Evolutionary conservation across 2,797 vertebrate genomes (phyloP), one percentile per base, ranked within the genome.

Genomic region (Anguilla anguilla): DNA sequence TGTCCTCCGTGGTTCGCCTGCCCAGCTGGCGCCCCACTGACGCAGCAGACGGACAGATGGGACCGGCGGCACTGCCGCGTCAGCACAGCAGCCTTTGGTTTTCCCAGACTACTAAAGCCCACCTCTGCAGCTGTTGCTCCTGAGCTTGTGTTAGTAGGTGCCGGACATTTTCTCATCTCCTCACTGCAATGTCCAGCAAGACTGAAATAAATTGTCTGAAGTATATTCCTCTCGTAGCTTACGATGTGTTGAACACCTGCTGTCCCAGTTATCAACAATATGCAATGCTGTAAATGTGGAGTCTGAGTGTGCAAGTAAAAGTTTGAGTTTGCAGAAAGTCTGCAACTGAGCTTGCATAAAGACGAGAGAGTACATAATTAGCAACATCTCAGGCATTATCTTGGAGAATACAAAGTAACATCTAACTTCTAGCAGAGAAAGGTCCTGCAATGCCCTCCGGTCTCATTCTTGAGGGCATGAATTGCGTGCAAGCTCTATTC

Each of bases 61-160:
- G 43, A 81, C 55, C 28, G 74, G 31, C 67, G 74, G 84, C 72
- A 35, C 43, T 67, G 84, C 87, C 79, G 57, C 57, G 57, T 86
- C 87, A 82, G 87, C 84, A 86, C 64, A 72, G 61, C 59, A 46
- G 72, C 39, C 84, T 82, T 22, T 6, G 31, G 55, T 49, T 86
- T 86, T 86, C 57, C 57, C 88, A 86, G 61, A 57, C 85, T 22
- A 46, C 28, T n/a, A 25, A 55, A 86, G 85, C 79, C 39, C 79
- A 79, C 59, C 57, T 72, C 85, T 74, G 59, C 85, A 88, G 85
- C 85, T 88, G 85, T 79, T 55, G 22, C 22, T 67, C 55, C 19
- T 35, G 83, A 46, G 35, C 64, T 55, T 77, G n/a, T 31, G n/a
- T 28, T 19, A 13, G 19, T 59, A 35, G 3, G 84, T 11, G 57